Evolutionary conservation across 1,140 invertebrate genomes (phyloP).

Genomic region (Mesaphorura yosii): DNA sequence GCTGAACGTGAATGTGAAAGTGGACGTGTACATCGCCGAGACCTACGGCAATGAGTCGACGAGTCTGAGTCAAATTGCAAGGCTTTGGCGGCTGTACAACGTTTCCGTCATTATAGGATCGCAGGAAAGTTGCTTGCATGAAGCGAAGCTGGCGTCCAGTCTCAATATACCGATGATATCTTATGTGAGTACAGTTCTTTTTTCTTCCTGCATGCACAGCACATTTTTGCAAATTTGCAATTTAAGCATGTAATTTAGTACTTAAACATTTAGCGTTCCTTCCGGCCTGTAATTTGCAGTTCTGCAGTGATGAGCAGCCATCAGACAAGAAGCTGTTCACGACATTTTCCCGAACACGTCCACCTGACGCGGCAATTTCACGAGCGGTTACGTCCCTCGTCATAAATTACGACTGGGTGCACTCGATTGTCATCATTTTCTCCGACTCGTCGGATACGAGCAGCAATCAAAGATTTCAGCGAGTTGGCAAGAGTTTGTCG

Average conservation of each 20-base stretch:
- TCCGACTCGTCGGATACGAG: constrained; percentile 19
- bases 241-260: not conserved
- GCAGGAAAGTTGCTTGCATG: constrained; percentile 88
- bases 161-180: constrained; percentile 73
- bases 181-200: constrained; percentile 43
- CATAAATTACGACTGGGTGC: constrained; percentile 49
- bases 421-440: constrained; percentile 32
- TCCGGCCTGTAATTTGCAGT: constrained; percentile 45
- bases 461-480: constrained; percentile 26
- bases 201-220: too few species aligned
- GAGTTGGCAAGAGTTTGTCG: constrained; percentile 29
- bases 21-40: constrained; percentile 75
- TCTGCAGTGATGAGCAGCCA: constrained; percentile 69
- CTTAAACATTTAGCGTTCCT: not conserved
- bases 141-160: constrained; percentile 85
- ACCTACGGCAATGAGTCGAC: constrained; percentile 79
- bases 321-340: constrained; percentile 77
- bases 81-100: constrained; percentile 64
- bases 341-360: constrained; percentile 82
- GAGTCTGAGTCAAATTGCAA: constrained; percentile 72
- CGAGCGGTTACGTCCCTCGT: constrained; percentile 72
- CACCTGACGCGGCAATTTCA: constrained; percentile 83
- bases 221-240: too few species aligned
- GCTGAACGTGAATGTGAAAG: constrained; percentile 35
- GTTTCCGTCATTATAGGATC: constrained; percentile 85